Evolutionary conservation across 2,888 invertebrate species (phyloP).

Genomic region (Steinernema hermaphroditum): DNA sequence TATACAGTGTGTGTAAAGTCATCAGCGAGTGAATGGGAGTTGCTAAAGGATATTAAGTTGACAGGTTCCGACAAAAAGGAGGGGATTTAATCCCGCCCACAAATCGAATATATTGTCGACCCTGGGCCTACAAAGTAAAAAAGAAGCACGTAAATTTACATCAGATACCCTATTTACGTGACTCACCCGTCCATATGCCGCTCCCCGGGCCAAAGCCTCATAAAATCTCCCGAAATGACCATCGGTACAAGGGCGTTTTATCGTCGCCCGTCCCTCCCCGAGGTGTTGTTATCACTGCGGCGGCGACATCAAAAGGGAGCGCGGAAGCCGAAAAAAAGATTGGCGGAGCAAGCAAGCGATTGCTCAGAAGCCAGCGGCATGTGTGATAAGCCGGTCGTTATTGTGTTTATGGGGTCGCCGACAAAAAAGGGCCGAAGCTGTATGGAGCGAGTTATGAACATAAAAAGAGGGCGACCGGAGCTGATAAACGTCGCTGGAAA

Average conservation of each 20-base stretch:
- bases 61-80: too few species aligned
- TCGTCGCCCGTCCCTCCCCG: neutral
- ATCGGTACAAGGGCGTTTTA: neutral
- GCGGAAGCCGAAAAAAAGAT: neutral
- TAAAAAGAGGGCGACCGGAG: neutral
- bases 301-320: constrained; percentile 8
- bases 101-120: too few species aligned
- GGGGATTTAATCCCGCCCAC: too few species aligned
- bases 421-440: neutral
- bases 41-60: too few species aligned
- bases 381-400: constrained; percentile 11
- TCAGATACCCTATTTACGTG: too few species aligned
- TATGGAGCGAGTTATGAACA: neutral
- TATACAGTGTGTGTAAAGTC: too few species aligned
- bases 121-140: too few species aligned
- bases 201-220: neutral
- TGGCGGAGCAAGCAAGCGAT: neutral
- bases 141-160: too few species aligned
- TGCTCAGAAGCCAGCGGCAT: neutral
- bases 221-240: constrained; percentile 8
- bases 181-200: too few species aligned
- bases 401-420: constrained; percentile 14
- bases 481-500: constrained; percentile 12
- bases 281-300: constrained; percentile 10
- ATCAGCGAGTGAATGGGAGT: too few species aligned